Base-by-base conservation (phyloP, 2,113 vertebrate genomes). In the Dasyprocta punctata region DNA sequence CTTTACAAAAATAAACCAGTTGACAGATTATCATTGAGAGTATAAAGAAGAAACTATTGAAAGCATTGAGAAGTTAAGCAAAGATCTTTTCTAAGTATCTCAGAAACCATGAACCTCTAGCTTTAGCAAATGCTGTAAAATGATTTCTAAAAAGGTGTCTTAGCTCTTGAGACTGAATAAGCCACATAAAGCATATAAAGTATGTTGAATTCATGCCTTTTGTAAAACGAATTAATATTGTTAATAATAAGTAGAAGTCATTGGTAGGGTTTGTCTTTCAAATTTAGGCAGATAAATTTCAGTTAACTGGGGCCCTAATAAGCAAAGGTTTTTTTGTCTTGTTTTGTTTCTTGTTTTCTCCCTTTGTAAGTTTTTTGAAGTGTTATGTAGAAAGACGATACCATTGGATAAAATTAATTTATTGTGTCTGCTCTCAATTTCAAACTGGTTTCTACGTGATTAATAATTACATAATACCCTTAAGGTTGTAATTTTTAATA, bases 401-500 rank as follows among this genome's bases (percentile, higher is more conserved):
- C 41, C 33, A 65, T 63, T 95, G 30, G 67, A 63, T 92, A 80
- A 82, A 89, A 84, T 84, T 95, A 88, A 82, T 90, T 60, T 65
- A 75, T 86, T 97, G 19, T 86, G 63, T 93, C 67, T 93, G 61
- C 11, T 97, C 38, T 38, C 69, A 97, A 3, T 95, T 95, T 92
- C 41, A 86, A 92, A 83, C 49, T 94, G 54, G 41, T 95, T 92
- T 92, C 77, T 95, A 81, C 30, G 36, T 96, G 44, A 73, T 69
- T 89, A 86, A 54, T 96, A 71, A 95, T 89, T 84, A 88, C 94
- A 60, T 90, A 49, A 78, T 82, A 77, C 88, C 61, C 69, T 94
- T 95, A 96, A 91, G 36, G 30, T 96, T 97, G 33, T 81, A 80
- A 78, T 86, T 98, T 96, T 94, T 97, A 7, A 81, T 90, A 26